phyloP scores from a whole-genome alignment of 2,888 invertebrate species.

The Euspilapteryx auroguttella region DNA sequence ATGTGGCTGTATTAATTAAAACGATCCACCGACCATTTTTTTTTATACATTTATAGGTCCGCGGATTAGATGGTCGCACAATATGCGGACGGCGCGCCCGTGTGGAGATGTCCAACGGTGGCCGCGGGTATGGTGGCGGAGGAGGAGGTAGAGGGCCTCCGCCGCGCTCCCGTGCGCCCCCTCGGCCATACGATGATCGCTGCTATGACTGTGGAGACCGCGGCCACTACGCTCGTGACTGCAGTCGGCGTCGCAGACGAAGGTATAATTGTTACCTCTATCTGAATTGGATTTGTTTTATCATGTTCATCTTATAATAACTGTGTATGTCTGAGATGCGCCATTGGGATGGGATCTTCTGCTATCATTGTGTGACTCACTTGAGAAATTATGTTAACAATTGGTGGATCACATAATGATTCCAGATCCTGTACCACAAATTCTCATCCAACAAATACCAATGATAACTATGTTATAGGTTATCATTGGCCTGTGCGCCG shows the following conservation, averaged over 20 bases:
- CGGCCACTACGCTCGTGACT: constrained; percentile 92
- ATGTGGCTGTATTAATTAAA: neutral
- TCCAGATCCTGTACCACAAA: too few species aligned
- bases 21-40: neutral
- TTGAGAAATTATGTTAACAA: too few species aligned
- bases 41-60: constrained; percentile 20
- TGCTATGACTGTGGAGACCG: constrained; percentile 94
- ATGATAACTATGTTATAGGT: constrained; percentile 63
- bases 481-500: constrained; percentile 63
- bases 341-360: too few species aligned
- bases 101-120: constrained; percentile 91
- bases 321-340: too few species aligned
- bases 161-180: constrained; percentile 63
- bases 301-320: too few species aligned
- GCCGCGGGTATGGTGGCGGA: constrained; percentile 62
- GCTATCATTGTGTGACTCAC: too few species aligned
- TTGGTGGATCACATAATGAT: too few species aligned
- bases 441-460: constrained; percentile 46
- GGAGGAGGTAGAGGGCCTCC: constrained; percentile 63
- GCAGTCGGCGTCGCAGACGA: constrained; percentile 71
- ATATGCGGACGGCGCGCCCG: constrained; percentile 89
- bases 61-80: constrained; percentile 74
- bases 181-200: constrained; percentile 87
- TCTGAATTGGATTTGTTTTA: neutral
- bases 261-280: constrained; percentile 18